A percentile compares a stretch with the other conserved stretches of the same genome.
These are phyloP conservation scores for Psix sp. DNA, from an alignment of 1,140 invertebrate genomes.

Conservation along the genomic window DNA sequence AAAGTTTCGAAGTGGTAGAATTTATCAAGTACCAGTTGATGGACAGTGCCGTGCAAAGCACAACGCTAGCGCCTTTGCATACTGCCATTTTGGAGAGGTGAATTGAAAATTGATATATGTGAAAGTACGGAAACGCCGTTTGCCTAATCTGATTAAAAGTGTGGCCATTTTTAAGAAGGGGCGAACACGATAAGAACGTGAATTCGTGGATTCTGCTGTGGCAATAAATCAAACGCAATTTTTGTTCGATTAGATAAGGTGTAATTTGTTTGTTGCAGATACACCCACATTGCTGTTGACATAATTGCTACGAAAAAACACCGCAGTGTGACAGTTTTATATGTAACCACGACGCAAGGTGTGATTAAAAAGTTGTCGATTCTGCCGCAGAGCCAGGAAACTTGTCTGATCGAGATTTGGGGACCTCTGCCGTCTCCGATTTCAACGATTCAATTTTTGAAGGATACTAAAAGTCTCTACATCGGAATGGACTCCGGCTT, in stretches of 20 bases:
- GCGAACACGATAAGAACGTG: no score
- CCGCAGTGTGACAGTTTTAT: conserved; percentile 83
- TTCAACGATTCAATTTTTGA: conserved; percentile 86
- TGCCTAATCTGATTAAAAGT: no score
- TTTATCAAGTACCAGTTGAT: conserved; percentile 91
- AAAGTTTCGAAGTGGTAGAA: conserved; percentile 78
- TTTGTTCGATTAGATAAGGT: no score
- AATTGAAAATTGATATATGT: not conserved
- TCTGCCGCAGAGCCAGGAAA: conserved; percentile 81
- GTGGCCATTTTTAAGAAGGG: no score
- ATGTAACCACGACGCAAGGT: conserved; percentile 86
- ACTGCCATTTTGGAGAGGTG: conserved; percentile 82
- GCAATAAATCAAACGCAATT: no score
- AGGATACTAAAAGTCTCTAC: conserved; percentile 88
- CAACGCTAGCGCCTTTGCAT: conserved; percentile 83
- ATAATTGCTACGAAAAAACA: conserved; percentile 83
- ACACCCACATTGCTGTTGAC: conserved; percentile 89
- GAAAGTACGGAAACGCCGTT: no score
- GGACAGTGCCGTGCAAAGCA: conserved; percentile 89
- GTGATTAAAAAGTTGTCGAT: conserved; percentile 89
- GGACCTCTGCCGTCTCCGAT: conserved; percentile 82
- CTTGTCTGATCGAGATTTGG: conserved; percentile 92
- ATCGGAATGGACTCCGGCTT: conserved; percentile 85
- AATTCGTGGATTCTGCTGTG: no score
- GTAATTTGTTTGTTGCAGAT: conserved; percentile 64